Evolutionary conservation across 2,113 vertebrate species (phyloP), one percentile per base, ranked within the genome.

Genomic region (Microtus ochrogaster): DNA sequence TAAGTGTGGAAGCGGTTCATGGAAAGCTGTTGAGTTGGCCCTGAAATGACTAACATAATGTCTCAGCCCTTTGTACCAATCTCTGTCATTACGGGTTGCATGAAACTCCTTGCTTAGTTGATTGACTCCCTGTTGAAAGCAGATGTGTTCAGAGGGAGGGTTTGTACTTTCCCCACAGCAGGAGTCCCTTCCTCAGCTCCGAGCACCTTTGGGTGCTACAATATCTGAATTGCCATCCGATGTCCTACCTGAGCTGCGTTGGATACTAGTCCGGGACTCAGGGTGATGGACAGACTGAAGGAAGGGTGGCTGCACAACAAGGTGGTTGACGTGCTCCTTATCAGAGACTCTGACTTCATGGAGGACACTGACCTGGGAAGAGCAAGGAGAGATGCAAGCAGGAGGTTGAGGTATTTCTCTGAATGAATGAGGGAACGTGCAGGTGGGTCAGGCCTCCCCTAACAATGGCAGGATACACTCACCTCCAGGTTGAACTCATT

Each of bases 401-500:
- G 66, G 47, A 63, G 4, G 36, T 16, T 24, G 61, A 3, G 2
- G 28, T 28, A 6, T 19, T 22, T 76, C 66, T 24, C 41, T 24
- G 47, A 30, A 79, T 3, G 36, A 58, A 9, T 0, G n/a, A 90
- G 33, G 76, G 41, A 12, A 65, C 5, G 16, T 16, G 16, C 8
- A 49, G 68, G 21, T 12, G 39, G 49, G 19, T 36, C 6, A 33
- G 63, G 47, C 21, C 24, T 47, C 21, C 52, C 89, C 49, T 63
- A 7, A 19, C 4, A 10, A 9, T 12, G 1, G 2, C 47, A 77
- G 33, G 47, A 16, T 93, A 98, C 86, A n/a, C 98, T 98, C 85
- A 99, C 99, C 99, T 99, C 99, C 95, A 99, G 74, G 95, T 98
- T 99, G 97, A 99, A 99, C 96, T 99, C 99, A 19, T 99, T 99